Percentiles rank a stretch among this genome's conserved stretches.
Evolutionary conservation across 2,888 invertebrate species (phyloP).

Genomic region (Ferrisia virgata): DNA sequence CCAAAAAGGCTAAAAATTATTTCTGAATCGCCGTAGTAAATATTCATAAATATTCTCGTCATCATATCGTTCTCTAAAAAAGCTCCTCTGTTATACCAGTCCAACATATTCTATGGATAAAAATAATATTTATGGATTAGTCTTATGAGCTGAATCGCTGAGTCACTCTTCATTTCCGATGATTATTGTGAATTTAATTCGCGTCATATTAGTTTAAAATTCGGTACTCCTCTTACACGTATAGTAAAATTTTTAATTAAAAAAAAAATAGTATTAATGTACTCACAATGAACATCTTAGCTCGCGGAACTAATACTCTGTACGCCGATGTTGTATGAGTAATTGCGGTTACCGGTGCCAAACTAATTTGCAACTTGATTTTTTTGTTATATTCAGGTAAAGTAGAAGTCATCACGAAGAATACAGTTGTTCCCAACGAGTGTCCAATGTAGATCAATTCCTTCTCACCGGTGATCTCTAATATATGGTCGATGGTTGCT

Average conservation of each 20-base stretch:
- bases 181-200: too few species aligned
- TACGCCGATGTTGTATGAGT: slow-evolving; percentile 39
- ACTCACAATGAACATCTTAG: slow-evolving; percentile 40
- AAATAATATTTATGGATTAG: background rate
- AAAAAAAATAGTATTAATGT: background rate
- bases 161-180: too few species aligned
- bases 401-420: slow-evolving; percentile 67
- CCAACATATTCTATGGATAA: background rate
- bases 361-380: slow-evolving; percentile 57
- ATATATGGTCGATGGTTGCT: slow-evolving; percentile 71
- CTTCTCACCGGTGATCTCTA: slow-evolving; percentile 56
- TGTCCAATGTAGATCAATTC: slow-evolving; percentile 77
- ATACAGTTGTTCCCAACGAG: slow-evolving; percentile 81
- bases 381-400: slow-evolving; percentile 66
- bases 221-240: too few species aligned
- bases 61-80: background rate
- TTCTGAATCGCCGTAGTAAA: slow-evolving; percentile 24
- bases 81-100: slow-evolving; percentile 33
- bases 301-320: slow-evolving; percentile 24
- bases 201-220: too few species aligned
- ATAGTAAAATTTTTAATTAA: too few species aligned
- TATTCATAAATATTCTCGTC: background rate
- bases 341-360: slow-evolving; percentile 48
- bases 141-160: background rate
- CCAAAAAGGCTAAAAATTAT: slow-evolving; percentile 37